Evolutionary conservation across 2,888 invertebrate species (phyloP).

Genomic region (Zaprionus bogoriensis): DNA sequence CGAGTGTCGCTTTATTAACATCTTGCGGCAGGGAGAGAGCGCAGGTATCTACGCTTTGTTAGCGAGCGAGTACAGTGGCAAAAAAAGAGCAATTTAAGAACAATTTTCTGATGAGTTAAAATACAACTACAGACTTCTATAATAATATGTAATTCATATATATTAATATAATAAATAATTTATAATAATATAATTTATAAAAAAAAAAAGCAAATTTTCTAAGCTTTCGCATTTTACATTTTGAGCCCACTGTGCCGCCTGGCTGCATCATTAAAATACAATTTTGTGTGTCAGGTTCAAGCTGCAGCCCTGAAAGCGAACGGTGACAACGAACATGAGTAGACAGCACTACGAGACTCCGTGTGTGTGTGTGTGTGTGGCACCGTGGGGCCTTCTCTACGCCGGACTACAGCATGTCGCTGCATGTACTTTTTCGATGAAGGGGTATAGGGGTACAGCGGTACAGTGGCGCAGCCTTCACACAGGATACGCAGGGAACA

Average conservation of each 20-base stretch:
- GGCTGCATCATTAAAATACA: slow-evolving; percentile 77
- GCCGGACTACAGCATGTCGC: slow-evolving; percentile 53
- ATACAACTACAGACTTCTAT: background rate
- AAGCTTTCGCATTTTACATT: background rate
- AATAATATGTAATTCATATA: background rate
- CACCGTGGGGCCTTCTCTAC: too few species aligned
- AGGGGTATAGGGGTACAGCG: slow-evolving; percentile 48
- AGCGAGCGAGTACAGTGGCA: background rate
- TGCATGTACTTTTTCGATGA: slow-evolving; percentile 70
- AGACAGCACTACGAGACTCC: slow-evolving; percentile 12
- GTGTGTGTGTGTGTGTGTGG: background rate
- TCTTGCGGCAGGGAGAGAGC: slow-evolving; percentile 43
- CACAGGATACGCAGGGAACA: slow-evolving; percentile 40
- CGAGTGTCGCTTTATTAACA: slow-evolving; percentile 76
- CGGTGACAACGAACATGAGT: slow-evolving; percentile 51
- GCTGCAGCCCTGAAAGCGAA: slow-evolving; percentile 51
- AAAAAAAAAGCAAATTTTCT: too few species aligned
- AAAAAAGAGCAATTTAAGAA: background rate
- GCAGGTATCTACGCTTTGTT: slow-evolving; percentile 6
- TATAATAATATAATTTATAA: background rate
- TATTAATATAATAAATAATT: background rate
- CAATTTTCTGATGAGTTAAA: too few species aligned
- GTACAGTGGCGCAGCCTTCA: slow-evolving; percentile 33
- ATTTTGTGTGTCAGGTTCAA: slow-evolving; percentile 79
- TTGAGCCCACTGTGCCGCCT: slow-evolving; percentile 17